These are phyloP conservation scores for Aradophagus sp. DNA, from an alignment of 1,140 invertebrate genomes.

Conservation along the genomic window DNA sequence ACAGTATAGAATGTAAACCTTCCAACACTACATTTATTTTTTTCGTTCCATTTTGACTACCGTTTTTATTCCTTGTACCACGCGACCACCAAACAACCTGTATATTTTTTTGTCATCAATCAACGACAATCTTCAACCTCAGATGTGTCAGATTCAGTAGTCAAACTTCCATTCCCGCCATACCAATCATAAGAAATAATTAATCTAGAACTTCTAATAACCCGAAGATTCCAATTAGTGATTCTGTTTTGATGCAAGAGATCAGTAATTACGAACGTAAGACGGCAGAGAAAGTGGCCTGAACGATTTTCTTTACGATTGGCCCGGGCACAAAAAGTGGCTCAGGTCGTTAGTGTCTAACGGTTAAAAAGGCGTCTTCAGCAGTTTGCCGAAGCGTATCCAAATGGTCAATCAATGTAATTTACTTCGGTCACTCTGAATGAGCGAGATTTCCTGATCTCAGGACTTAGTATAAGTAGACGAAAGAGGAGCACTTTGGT, in stretches of 20 bases:
- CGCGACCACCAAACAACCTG: too few species aligned
- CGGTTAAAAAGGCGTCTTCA: constrained; percentile 2
- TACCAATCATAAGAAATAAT: constrained; percentile 15
- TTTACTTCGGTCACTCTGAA: constrained; percentile 68
- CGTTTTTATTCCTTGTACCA: constrained; percentile 47
- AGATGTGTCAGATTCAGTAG: constrained; percentile 63
- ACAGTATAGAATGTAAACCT: constrained; percentile 69
- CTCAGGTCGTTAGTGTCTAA: constrained; percentile 12
- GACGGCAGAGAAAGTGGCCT: not conserved
- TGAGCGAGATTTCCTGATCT: constrained; percentile 43
- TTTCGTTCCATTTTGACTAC: constrained; percentile 19
- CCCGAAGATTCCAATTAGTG: constrained; percentile 14
- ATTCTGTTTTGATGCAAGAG: constrained; percentile 1
- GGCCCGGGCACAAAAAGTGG: not conserved
- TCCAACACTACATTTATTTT: constrained; percentile 20
- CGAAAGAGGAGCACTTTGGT: constrained; percentile 61
- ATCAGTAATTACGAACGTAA: constrained; percentile 8
- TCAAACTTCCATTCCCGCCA: constrained; percentile 62
- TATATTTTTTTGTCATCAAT: too few species aligned
- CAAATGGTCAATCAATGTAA: constrained; percentile 71
- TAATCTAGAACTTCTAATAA: constrained; percentile 2
- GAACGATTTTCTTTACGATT: not conserved
- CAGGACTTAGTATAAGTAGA: constrained; percentile 65
- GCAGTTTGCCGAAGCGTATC: constrained; percentile 19
- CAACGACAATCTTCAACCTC: constrained; percentile 63